Evolutionary conservation across 2,888 invertebrate genomes (phyloP), one percentile per base, ranked within the genome.

Genomic region (Synanthedon tipuliformis): DNA sequence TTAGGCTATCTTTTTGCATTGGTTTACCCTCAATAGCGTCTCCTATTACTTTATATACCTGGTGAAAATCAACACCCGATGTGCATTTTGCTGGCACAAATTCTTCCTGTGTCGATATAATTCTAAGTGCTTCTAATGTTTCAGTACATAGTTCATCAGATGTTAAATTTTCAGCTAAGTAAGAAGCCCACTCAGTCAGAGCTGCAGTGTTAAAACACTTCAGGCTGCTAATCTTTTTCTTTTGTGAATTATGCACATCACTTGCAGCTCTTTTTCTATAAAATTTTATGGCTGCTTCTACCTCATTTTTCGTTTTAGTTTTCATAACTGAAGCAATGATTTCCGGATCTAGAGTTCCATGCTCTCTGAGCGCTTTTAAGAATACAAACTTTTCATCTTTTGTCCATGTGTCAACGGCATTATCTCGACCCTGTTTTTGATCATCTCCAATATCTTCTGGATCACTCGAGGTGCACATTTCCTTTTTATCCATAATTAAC

Each of bases 11-110:
- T 2, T n/a, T 34, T 27, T 58, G 55, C 7, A 83, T 52, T 10
- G 71, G 53, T 64, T 82, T 83, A 0, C 86, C 87, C 58, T 82
- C 81, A 61, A 86, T 65, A 3, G 84, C 79, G 62, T 81, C 77
- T 0, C 84, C 84, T 48, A 88, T 56, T 51, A 69, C 64, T 51
- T 73, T 68, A 56, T 88, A 87, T 11, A 82, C 57, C 13, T 67
- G 66, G 53, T 62, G 70, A 41, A 88, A 80, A 59, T 87, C 75
- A 53, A 83, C 61, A 41, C 69, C 64, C 0, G 70, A 69, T 11
- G 76, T 74, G 3, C 55, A 56, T 1, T 57, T 50, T 2, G 74
- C 51, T 3, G 64, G 4, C 0, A 84, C 81, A 34, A 78, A 71
- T 3, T 71, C 59, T 58, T 86, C 85, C 55, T 76, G 68, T 11